These are phyloP conservation scores for Phoxinus dragarum DNA, from an alignment of 2,797 vertebrate species.

Conservation along the genomic window DNA sequence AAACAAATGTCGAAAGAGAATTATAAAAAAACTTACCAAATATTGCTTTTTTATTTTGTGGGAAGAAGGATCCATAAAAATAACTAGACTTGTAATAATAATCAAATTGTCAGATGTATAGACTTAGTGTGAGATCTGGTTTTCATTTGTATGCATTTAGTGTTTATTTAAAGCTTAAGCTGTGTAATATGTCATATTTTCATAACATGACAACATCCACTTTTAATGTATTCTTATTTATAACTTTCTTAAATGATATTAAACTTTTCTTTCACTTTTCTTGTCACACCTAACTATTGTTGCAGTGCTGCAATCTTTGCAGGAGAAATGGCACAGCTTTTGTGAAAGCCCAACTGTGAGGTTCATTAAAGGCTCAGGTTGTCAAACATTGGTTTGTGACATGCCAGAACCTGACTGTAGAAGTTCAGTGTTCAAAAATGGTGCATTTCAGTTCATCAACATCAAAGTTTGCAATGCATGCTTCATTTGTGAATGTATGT, in stretches of 20 bases:
- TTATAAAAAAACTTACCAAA: not conserved
- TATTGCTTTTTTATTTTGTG: not conserved
- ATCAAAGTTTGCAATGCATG: conserved; percentile 24
- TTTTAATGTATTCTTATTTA: not conserved
- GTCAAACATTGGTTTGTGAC: conserved; percentile 23
- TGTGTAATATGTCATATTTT: conserved; percentile 13
- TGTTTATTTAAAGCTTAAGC: not conserved
- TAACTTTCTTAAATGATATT: not conserved
- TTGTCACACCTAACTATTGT: not conserved
- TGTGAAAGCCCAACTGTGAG: conserved; percentile 18
- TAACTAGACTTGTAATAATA: not conserved
- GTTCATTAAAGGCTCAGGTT: conserved; percentile 22
- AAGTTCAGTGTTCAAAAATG: conserved; percentile 7
- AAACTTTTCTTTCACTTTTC: not conserved
- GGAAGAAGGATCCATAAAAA: not conserved
- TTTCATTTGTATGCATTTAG: not conserved
- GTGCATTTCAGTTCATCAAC: conserved; percentile 21
- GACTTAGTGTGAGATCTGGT: not conserved
- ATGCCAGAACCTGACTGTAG: conserved; percentile 33
- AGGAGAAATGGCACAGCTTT: not conserved
- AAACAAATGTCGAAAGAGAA: not conserved
- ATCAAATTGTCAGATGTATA: not conserved
- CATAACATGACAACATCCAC: not conserved
- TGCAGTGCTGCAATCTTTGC: not conserved
- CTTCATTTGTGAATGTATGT: conserved; percentile 13